Conservation (phyloP, 35 echinoderm and acorn worm genomes). For the Strongylocentrotus purpuratus region DNA sequence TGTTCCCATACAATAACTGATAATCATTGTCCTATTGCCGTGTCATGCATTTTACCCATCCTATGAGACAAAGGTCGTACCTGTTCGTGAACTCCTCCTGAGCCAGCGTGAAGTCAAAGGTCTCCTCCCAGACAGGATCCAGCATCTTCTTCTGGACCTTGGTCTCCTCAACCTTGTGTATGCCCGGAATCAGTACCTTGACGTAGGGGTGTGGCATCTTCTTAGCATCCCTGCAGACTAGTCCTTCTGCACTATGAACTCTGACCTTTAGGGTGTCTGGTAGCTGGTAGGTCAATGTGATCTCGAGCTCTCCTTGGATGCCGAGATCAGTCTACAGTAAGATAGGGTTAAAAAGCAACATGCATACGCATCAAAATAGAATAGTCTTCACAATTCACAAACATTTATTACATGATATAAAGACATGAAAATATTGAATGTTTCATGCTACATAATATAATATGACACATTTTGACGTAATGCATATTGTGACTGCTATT, state of each 20-base stretch:
- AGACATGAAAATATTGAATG: no score
- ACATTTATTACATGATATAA: no score
- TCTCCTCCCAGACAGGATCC: conserved; percentile 86
- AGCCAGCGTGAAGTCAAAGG: conserved; percentile 83
- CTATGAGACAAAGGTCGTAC: conserved; percentile 27
- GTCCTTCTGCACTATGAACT: conserved; percentile 62
- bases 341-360: neutral
- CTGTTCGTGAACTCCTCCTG: conserved; percentile 83
- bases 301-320: conserved; percentile 76
- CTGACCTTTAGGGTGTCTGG: conserved; percentile 82
- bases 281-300: conserved; percentile 72
- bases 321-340: conserved; percentile 79
- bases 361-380: neutral
- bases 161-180: conserved; percentile 80
- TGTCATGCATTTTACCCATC: neutral
- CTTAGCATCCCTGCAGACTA: conserved; percentile 68
- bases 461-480: no score
- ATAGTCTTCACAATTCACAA: neutral
- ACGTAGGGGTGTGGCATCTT: conserved; percentile 83
- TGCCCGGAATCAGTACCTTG: conserved; percentile 83
- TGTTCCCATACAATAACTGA: neutral
- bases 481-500: no score
- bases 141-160: conserved; percentile 67
- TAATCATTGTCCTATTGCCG: neutral
- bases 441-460: no score